These are phyloP conservation scores for Corythoichthys haematopterus DNA, from an alignment of 2,113 vertebrate genomes.

Conservation along the genomic window DNA sequence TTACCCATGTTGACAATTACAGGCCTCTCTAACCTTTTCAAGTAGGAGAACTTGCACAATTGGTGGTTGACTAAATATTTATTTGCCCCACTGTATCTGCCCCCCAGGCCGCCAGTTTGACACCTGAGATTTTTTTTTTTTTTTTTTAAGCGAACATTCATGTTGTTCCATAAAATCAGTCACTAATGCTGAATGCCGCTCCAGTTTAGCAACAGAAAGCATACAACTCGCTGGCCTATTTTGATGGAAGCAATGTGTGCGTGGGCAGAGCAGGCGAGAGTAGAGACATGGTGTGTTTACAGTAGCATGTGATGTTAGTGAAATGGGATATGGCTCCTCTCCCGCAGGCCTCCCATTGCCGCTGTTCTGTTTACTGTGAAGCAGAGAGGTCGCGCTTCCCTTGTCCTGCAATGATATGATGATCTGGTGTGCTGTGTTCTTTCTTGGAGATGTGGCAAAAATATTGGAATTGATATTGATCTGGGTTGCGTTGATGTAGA, in stretches of 20 bases:
- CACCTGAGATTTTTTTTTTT: too few relatives aligned
- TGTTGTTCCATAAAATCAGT: background rate
- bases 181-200: conserved; percentile 20
- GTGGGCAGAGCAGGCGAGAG: background rate
- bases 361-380: background rate
- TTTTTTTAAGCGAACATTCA: too few relatives aligned
- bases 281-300: conserved; percentile 19
- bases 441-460: background rate
- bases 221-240: background rate
- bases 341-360: conserved; percentile 11
- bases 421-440: background rate
- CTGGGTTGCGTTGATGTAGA: background rate
- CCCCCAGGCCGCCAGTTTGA: too few relatives aligned
- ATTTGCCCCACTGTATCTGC: too few relatives aligned
- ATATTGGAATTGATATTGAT: background rate
- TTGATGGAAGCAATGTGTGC: background rate
- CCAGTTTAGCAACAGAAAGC: background rate
- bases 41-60: too few relatives aligned
- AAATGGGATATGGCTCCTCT: conserved; percentile 10
- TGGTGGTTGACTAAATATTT: too few relatives aligned
- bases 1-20: too few relatives aligned
- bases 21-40: too few relatives aligned
- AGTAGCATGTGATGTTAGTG: conserved; percentile 20
- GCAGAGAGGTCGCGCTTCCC: background rate
- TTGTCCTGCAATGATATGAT: background rate